phyloP scores from a whole-genome alignment of 2,113 vertebrate species.

The Pseudorectes ferrugineus region DNA sequence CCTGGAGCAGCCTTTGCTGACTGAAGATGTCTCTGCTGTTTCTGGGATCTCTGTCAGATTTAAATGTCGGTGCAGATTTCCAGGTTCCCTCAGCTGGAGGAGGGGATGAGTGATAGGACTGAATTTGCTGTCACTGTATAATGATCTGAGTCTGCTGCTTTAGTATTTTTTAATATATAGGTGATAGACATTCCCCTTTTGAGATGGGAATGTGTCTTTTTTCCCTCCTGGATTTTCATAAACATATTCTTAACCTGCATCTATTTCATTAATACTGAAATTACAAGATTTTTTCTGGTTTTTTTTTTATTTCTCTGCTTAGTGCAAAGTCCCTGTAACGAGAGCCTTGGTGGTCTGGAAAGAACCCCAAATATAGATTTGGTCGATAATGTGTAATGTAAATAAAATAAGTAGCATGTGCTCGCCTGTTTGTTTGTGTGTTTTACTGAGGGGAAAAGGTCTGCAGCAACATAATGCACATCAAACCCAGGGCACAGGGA shows the following conservation, averaged over 20 bases:
- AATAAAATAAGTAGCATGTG: slow-evolving; percentile 87
- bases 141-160: not conserved
- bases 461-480: slow-evolving; percentile 58
- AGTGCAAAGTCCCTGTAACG: slow-evolving; percentile 37
- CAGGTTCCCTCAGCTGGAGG: not conserved
- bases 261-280: not conserved
- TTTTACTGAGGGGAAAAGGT: slow-evolving; percentile 43
- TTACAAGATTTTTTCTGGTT: not conserved
- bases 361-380: slow-evolving; percentile 74
- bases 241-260: not conserved
- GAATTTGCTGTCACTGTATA: not conserved
- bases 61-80: not conserved
- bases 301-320: not conserved
- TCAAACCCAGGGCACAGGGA: slow-evolving; percentile 38
- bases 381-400: slow-evolving; percentile 82
- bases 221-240: not conserved
- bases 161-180: not conserved
- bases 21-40: not conserved
- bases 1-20: not conserved
- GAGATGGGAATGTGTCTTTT: not conserved
- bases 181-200: not conserved
- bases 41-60: not conserved
- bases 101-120: not conserved
- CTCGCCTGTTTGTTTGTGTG: slow-evolving; percentile 46
- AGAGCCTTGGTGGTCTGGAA: slow-evolving; percentile 84